These are phyloP conservation scores for Diarsia dahlii DNA, from an alignment of 2,888 invertebrate genomes.

Conservation along the genomic window DNA sequence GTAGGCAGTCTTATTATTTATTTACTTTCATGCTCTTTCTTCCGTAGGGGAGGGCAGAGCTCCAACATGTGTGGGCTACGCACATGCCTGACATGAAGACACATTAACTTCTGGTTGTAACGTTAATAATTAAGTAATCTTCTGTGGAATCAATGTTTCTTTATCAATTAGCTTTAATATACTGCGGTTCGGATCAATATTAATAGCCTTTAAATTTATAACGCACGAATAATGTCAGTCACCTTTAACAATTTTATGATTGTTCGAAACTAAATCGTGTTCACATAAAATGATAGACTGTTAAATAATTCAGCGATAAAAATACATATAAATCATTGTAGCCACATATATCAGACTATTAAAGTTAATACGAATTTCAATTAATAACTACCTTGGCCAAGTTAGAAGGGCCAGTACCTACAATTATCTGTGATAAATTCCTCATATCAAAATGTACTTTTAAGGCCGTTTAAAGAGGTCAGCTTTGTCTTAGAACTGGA, in stretches of 20 bases:
- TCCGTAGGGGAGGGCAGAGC: constrained; percentile 17
- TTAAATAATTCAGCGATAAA: constrained; percentile 50
- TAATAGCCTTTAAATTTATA: constrained; percentile 33
- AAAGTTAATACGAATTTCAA: constrained; percentile 60
- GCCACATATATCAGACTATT: constrained; percentile 58
- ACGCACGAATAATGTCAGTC: constrained; percentile 34
- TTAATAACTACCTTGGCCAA: constrained; percentile 75
- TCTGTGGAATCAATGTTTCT: constrained; percentile 15
- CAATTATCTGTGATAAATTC: constrained; percentile 63
- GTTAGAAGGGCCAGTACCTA: constrained; percentile 75
- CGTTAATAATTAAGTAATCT: constrained; percentile 35
- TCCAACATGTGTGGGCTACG: constrained; percentile 29
- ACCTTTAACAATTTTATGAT: constrained; percentile 35
- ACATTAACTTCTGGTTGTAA: constrained; percentile 16
- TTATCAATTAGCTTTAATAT: constrained; percentile 16
- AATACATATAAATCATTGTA: constrained; percentile 59
- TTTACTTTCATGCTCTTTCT: constrained; percentile 47
- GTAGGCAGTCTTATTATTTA: constrained; percentile 46
- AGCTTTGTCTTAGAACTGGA: constrained; percentile 49
- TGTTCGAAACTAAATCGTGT: constrained; percentile 51
- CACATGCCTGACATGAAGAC: constrained; percentile 24
- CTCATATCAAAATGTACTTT: constrained; percentile 46
- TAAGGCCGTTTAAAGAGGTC: constrained; percentile 60
- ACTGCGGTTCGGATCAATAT: constrained; percentile 4
- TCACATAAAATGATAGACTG: constrained; percentile 42